Evolutionary conservation across 2,797 vertebrate genomes (phyloP), one percentile per base, ranked within the genome.

Genomic region (Schizopygopsis pylzovi): DNA sequence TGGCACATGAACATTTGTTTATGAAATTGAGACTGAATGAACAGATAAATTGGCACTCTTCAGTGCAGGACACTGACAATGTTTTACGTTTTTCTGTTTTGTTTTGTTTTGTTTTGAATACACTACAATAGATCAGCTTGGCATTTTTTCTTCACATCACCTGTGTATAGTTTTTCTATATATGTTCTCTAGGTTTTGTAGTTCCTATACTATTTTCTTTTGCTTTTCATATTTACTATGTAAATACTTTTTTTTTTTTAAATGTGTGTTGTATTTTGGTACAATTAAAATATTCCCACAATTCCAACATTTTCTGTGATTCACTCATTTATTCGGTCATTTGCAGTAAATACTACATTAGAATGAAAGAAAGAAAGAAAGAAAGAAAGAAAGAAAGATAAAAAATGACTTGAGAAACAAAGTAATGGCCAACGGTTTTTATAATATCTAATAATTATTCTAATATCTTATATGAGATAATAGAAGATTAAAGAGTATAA

Each of bases 241-340:
- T 90, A 90, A 90, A 90, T 90, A 88, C 47, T 56, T 82, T 73
- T 86, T 52, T 37, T n/a, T n/a, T 28, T 28, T 28, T 28, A 83
- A 80, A 73, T 82, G 71, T 88, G 77, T 86, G 83, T 87, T 90
- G 88, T 83, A 68, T 88, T 87, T 87, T 59, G 59, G 56, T 81
- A 73, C 82, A 90, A 88, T 89, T 85, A 88, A 90, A 79, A 56
- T 61, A 77, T 59, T 75, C 41, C 25, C 70, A 16, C 28, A 37
- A 70, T 11, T 56, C 52, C 11, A 4, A 28, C 11, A 3, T 16
- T 18, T 25, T 79, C 8, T 63, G 22, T 45, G 11, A 49, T 33
- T 3, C 8, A 61, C 15, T 79, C 13, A 56, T 77, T 43, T 15
- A 45, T 70, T 43, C 11, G n/a, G 13, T 72, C 0, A 72, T 25